Percentiles rank a stretch among this genome's conserved stretches.
Evolutionary conservation across 1,140 invertebrate genomes (phyloP).

Genomic region (Oscheius sp.): DNA sequence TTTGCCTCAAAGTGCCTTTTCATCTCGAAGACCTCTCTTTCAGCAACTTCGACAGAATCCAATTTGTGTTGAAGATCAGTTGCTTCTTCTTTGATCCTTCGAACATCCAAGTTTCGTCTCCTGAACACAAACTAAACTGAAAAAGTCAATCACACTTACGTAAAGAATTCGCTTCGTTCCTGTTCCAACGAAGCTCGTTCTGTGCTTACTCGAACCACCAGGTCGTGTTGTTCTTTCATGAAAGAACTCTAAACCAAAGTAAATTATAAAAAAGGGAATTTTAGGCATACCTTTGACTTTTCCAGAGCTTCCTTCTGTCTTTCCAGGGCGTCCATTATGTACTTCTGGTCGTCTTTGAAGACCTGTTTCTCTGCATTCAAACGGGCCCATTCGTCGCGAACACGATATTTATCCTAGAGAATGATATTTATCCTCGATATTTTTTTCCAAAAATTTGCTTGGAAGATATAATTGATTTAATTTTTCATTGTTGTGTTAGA

Average conservation of each 20-base stretch:
- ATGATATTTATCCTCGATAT: slow-evolving; percentile 17
- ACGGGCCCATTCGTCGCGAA: slow-evolving; percentile 23
- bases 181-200: slow-evolving; percentile 19
- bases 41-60: slow-evolving; percentile 5
- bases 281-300: background rate
- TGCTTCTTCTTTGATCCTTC: slow-evolving; percentile 21
- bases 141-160: background rate
- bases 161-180: slow-evolving; percentile 20
- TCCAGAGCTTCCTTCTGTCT: slow-evolving; percentile 11
- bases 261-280: background rate
- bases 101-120: slow-evolving; percentile 13
- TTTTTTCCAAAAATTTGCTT: background rate
- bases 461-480: too few relatives aligned
- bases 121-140: background rate
- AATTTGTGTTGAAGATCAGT: slow-evolving; percentile 14
- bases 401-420: slow-evolving; percentile 8
- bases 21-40: slow-evolving; percentile 26
- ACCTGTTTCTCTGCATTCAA: slow-evolving; percentile 22
- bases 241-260: slow-evolving; percentile 3
- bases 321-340: slow-evolving; percentile 9
- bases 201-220: slow-evolving; percentile 15
- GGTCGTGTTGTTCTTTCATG: slow-evolving; percentile 15
- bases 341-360: slow-evolving; percentile 26
- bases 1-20: slow-evolving; percentile 18
- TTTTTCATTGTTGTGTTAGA: too few relatives aligned